These are phyloP conservation scores for Lycia hirtaria DNA, from an alignment of 2,888 invertebrate species.

Conservation along the genomic window DNA sequence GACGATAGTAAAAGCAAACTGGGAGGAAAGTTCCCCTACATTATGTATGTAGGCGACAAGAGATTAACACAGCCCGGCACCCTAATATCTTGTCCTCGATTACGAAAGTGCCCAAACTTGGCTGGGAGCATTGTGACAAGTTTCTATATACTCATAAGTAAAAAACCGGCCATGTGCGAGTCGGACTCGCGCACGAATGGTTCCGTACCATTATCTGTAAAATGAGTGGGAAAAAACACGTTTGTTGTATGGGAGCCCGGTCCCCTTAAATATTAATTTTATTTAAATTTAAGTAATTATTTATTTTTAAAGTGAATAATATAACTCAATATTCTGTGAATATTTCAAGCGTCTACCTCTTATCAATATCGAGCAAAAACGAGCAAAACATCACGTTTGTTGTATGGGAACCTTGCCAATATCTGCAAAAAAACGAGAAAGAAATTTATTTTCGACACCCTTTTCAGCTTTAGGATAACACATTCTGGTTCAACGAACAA, in stretches of 20 bases:
- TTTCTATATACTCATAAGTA: not conserved
- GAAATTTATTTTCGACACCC: constrained; percentile 23
- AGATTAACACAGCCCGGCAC: constrained; percentile 9
- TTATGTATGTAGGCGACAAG: constrained; percentile 17
- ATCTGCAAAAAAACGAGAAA: constrained; percentile 7
- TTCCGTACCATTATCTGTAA: too few relatives aligned
- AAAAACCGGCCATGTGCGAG: too few relatives aligned
- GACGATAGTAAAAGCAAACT: constrained; percentile 1
- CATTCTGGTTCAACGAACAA: constrained; percentile 12
- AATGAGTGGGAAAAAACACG: too few relatives aligned
- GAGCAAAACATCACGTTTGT: not conserved
- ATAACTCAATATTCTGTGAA: too few relatives aligned
- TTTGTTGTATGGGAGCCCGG: too few relatives aligned
- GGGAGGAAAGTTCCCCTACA: constrained; percentile 11
- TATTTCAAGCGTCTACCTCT: too few relatives aligned
- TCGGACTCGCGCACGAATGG: too few relatives aligned
- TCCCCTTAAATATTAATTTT: too few relatives aligned
- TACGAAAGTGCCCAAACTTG: not conserved
- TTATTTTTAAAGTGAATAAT: too few relatives aligned
- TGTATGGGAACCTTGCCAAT: constrained; percentile 12
- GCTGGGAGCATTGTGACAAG: not conserved
- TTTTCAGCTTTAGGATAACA: constrained; percentile 18
- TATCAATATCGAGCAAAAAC: too few relatives aligned
- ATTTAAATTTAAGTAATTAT: too few relatives aligned
- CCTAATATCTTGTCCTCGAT: constrained; percentile 6